These are phyloP conservation scores for Myotis davidii DNA, from an alignment of 2,113 vertebrate species.

Conservation along the genomic window DNA sequence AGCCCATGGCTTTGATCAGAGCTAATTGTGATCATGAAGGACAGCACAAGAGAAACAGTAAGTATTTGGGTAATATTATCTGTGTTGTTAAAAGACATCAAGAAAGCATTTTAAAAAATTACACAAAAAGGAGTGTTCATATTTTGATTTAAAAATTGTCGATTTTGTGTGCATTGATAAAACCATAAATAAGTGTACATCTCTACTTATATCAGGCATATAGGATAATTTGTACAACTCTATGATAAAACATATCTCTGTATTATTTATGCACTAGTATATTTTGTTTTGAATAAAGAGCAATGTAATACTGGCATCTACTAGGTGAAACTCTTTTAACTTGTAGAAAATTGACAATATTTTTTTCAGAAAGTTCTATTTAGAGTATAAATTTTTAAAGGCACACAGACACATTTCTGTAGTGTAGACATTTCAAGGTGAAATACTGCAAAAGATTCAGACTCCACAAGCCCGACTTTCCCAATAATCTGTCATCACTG, in stretches of 20 bases:
- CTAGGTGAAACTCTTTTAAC: background rate
- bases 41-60: background rate
- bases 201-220: background rate
- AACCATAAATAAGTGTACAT: background rate
- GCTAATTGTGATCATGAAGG: background rate
- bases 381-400: background rate
- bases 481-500: background rate
- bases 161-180: background rate
- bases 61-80: background rate
- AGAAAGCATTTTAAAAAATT: background rate
- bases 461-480: background rate
- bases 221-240: background rate
- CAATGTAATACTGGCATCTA: background rate
- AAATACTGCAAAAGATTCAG: background rate
- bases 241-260: background rate
- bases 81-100: background rate
- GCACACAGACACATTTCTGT: background rate
- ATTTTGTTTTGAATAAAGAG: background rate
- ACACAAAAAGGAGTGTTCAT: background rate
- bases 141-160: background rate
- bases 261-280: background rate
- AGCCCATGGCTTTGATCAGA: background rate
- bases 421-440: background rate
- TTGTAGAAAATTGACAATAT: background rate
- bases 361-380: conserved; percentile 12